These are phyloP conservation scores for Gallinago paraguaiae DNA, from an alignment of 2,113 vertebrate species.

Conservation along the genomic window DNA sequence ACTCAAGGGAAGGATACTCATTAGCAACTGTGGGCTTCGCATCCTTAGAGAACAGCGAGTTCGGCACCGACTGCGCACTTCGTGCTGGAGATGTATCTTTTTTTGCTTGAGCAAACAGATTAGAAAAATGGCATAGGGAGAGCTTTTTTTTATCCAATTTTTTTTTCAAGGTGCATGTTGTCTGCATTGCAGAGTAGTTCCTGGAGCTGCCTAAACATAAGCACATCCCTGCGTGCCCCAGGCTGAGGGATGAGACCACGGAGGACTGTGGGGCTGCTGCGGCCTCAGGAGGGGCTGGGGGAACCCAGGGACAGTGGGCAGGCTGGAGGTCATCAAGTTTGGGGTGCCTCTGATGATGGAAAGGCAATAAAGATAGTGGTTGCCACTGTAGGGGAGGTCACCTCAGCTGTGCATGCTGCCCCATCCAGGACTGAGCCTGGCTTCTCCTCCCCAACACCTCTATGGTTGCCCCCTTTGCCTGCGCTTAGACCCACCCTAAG, in stretches of 20 bases:
- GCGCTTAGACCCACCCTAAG: background rate
- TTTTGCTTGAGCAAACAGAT: background rate
- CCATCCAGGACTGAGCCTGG: background rate
- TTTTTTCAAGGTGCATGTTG: background rate
- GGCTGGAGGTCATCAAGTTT: background rate
- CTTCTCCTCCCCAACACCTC: background rate
- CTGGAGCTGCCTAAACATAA: background rate
- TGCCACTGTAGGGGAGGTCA: background rate
- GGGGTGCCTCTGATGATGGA: background rate
- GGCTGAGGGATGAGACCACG: background rate
- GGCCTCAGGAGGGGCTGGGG: rapidly evolving
- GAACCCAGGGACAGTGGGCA: background rate
- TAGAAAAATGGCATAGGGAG: background rate
- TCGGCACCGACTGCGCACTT: rapidly evolving
- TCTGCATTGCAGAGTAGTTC: background rate
- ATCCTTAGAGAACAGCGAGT: background rate
- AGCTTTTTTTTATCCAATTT: background rate
- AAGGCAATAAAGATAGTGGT: background rate
- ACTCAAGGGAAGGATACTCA: background rate
- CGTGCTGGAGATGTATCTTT: background rate
- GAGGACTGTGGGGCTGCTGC: background rate
- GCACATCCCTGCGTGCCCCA: background rate
- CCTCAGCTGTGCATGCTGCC: background rate
- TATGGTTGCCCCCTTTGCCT: background rate
- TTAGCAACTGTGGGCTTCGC: background rate